Evolutionary conservation across 92 coral and sea anemone genomes (phyloP).

Genomic region (Porites evermanni): DNA sequence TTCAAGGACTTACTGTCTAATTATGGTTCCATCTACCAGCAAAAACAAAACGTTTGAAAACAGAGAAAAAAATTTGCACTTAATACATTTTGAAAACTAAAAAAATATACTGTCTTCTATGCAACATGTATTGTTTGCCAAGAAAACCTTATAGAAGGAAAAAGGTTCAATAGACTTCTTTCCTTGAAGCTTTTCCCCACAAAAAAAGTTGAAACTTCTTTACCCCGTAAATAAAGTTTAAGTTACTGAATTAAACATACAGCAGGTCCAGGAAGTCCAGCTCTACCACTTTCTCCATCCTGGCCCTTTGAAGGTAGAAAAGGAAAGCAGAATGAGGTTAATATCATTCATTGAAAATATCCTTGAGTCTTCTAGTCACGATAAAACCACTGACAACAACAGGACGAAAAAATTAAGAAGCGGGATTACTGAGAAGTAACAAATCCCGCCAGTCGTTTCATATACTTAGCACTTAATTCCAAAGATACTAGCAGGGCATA

Average conservation of each 20-base stretch:
- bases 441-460: background rate
- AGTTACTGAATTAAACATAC: constrained; percentile 20
- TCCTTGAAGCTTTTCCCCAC: background rate
- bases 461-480: background rate
- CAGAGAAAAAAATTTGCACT: too few relatives aligned
- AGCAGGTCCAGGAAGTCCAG: constrained; percentile 70
- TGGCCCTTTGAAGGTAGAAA: constrained; percentile 44
- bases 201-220: background rate
- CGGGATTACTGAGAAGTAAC: too few relatives aligned
- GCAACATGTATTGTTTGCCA: too few relatives aligned
- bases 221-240: background rate
- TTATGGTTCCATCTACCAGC: too few relatives aligned
- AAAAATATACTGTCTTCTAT: background rate
- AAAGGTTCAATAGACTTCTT: background rate
- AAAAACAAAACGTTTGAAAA: too few relatives aligned
- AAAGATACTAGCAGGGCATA: background rate
- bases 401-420: background rate
- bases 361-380: background rate
- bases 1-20: too few relatives aligned
- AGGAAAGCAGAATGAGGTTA: background rate
- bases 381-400: background rate
- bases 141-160: background rate
- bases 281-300: constrained; percentile 66
- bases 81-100: too few relatives aligned
- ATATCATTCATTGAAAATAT: too few relatives aligned